These are phyloP conservation scores for Elysia chlorotica DNA, from an alignment of 1,140 invertebrate genomes.

Conservation along the genomic window DNA sequence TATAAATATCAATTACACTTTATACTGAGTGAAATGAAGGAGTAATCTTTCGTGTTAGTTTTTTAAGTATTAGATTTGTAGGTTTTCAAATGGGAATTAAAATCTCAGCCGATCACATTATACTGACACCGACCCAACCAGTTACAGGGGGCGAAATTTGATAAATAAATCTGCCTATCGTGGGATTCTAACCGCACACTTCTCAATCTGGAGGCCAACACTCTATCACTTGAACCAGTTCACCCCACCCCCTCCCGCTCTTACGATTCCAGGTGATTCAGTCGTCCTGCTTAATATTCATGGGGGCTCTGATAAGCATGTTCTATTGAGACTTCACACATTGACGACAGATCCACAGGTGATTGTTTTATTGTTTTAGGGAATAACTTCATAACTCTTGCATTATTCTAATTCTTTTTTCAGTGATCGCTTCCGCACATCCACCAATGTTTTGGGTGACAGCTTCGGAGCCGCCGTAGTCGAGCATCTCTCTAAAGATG, in stretches of 20 bases:
- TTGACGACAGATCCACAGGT: background rate
- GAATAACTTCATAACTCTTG: background rate
- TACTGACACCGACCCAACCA: no score
- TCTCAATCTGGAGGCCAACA: background rate
- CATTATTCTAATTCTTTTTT: slow-evolving; percentile 24
- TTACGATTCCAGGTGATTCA: background rate
- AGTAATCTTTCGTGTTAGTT: no score
- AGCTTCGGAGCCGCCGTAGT: slow-evolving; percentile 69
- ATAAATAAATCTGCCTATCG: no score
- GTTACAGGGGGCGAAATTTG: no score
- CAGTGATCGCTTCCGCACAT: slow-evolving; percentile 69
- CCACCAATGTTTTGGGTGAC: slow-evolving; percentile 70
- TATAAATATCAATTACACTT: no score
- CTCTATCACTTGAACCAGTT: background rate
- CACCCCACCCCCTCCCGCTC: background rate
- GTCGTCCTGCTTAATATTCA: background rate
- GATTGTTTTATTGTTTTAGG: background rate
- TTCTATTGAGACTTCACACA: background rate
- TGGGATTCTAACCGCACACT: background rate
- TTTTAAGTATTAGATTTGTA: no score
- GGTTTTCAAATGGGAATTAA: no score
- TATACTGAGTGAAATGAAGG: no score
- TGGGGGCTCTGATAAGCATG: background rate
- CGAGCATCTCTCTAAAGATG: slow-evolving; percentile 60
- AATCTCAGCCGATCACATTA: no score